Percentiles rank a stretch among this genome's conserved stretches.
phyloP scores from a whole-genome alignment of 2,888 invertebrate species.

The Kuschelorhynchus macadamiae region DNA sequence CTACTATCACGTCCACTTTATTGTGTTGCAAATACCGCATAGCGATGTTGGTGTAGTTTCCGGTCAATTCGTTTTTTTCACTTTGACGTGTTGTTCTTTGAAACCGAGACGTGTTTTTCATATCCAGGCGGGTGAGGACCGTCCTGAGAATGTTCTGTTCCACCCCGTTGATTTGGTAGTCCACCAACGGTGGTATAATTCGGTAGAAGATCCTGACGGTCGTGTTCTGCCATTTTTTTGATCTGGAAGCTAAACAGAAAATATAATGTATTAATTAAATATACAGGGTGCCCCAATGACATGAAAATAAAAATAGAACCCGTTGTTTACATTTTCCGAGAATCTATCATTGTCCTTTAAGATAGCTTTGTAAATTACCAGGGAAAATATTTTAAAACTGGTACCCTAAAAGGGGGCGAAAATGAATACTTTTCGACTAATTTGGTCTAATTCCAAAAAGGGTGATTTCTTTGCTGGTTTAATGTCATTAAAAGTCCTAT shows the following conservation, averaged over 20 bases:
- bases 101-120: neutral
- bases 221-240: slow-evolving; percentile 17
- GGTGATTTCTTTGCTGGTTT: too few relatives aligned
- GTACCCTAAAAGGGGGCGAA: too few relatives aligned
- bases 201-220: slow-evolving; percentile 14
- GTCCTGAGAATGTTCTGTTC: slow-evolving; percentile 19
- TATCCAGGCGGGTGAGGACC: neutral
- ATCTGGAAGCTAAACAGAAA: slow-evolving; percentile 5
- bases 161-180: neutral
- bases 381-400: too few relatives aligned
- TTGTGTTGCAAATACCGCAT: neutral
- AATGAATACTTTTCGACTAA: too few relatives aligned
- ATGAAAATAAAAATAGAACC: too few relatives aligned
- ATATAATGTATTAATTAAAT: too few relatives aligned
- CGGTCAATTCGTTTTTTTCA: neutral
- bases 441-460: too few relatives aligned
- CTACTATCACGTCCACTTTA: slow-evolving; percentile 6
- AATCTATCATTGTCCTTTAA: too few relatives aligned
- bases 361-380: too few relatives aligned
- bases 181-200: slow-evolving; percentile 6
- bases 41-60: slow-evolving; percentile 6
- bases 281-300: too few relatives aligned
- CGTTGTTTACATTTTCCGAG: too few relatives aligned
- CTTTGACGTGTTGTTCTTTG: neutral
- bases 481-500: too few relatives aligned